Base-by-base conservation (phyloP, 1,140 invertebrate species). In the Drosophila kepulauana region DNA sequence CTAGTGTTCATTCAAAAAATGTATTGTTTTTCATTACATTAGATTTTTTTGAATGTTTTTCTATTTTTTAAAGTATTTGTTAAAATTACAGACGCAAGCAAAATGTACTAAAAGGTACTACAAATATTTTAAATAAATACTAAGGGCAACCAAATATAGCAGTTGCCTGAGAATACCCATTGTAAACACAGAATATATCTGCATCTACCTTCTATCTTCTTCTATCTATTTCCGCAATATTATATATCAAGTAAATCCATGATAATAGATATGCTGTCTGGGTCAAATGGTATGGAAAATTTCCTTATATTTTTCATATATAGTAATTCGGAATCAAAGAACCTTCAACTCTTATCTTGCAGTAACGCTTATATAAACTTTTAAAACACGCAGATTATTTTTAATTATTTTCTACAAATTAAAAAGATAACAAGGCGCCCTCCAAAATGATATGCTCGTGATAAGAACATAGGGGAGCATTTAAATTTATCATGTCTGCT, bases 321-420 rank as follows among this genome's bases (percentile, higher is more conserved):
- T 51, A 11, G 28, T 25, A 25, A 28, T 46, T 4, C 3, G 48
- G 10, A 49, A 25, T 49, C 20, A 48, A 16, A 3, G 46, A 20
- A 8, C 35, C 30, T 65, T 52, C 28, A 58, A 35, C 15, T 48
- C 11, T 73, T 73, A 73, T 73, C 70, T 52, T 15, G 35, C 51
- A 57, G 59, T 5, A 6, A 28, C 33, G 25, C 10, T 52, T 67
- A 54, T 30, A 54, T 13, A 35, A 6, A 51, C 25, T 48, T 51
- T 20, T 11, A 15, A 15, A 15, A 38, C 52, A 38, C 10, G 5
- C n/a, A 38, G 20, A 43, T 48, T 52, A 73, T 54, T 52, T 41
- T 28, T 52, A 73, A 73, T 73, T 67, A 67, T 54, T 66, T 54
- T 67, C 33, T 59, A 68, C 58, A 45, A 67, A 28, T 73, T 35